Base-by-base conservation (phyloP, 2,113 vertebrate genomes). In the Oriolus oriolus region DNA sequence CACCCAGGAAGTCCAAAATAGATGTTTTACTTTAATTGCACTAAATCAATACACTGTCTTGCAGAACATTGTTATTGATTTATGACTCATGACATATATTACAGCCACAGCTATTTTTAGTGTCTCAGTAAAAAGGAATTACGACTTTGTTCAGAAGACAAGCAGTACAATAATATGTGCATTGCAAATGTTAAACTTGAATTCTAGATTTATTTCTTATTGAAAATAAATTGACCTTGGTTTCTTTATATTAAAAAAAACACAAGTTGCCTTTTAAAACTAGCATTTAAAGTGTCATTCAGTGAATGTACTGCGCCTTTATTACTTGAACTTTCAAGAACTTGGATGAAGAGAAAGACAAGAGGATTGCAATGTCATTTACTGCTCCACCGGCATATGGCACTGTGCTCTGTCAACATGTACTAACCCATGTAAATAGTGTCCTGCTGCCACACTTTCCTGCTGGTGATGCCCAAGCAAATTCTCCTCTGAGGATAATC, bases 21-120 rank as follows among this genome's bases (percentile, higher is more conserved):
- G 85, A 93, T 71, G 71, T 83, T 84, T 91, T 84, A 85, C 61
- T 96, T 68, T 79, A 97, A 98, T 96, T 84, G 83, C 79, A 89
- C 68, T 91, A 79, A 97, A 95, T 96, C 89, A 96, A 92, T 94
- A 91, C 47, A 28, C 20, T 94, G 85, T 94, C 94, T 16, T 88
- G 78, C 75, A 95, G 83, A 65, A 89, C 57, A 89, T 77, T 73
- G 82, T 60, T 90, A 97, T 77, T 96, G 95, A 97, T 97, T 97
- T 96, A 91, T 97, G 87, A 93, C 53, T 96, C 92, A 93, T 89
- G 65, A 90, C 87, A 91, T 54, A 80, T 60, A 81, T 77, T 90
- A 76, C 59, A 95, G 88, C n/a, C 56, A 27, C 7, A 21, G 57
- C 31, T 97, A 95, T 92, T 97, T 97, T 97, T 86, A 97, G 70